Base-by-base conservation (phyloP, 2,113 vertebrate genomes). In the Perca flavescens region DNA sequence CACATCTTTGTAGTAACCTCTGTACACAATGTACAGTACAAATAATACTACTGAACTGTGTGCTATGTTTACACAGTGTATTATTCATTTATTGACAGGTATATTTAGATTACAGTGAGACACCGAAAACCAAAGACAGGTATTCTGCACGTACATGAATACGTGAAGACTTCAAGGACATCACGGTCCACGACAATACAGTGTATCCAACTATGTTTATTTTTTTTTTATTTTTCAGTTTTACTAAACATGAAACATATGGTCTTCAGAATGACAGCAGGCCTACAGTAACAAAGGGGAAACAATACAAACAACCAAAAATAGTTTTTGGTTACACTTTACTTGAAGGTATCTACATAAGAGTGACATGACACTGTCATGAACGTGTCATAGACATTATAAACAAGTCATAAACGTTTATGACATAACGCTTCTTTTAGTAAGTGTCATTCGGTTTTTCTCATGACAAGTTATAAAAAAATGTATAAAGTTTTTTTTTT, bases 101-200 rank as follows among this genome's bases (percentile, higher is more conserved):
- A 22, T 40, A 43, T 69, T 56, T 61, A 64, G 21, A 47, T 25
- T 54, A 77, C 47, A 67, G 9, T 62, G 46, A 77, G 46, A 66
- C 34, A 46, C 56, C 19, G 2, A 43, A 61, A 53, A 22, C 22
- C 47, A 34, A 50, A 21, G n/a, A 54, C 12, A 13, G 28, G 50
- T 58, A 10, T 7, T 60, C 17, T 66, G 68, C 43, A 64, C 47
- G 3, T 43, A 52, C 16, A 22, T 36, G 14, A 53, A 52, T 36
- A 65, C 9, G 22, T 3, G 28, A 56, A 56, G 43, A 58, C 10
- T 28, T 80, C 43, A 31, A 72, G 1, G 28, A 52, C 22, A 61
- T 47, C 62, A 75, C 22, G 64, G 52, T 75, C 31, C n/a, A 21
- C 46, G 40, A 72, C 43, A 61, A 50, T 53, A 72, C 66, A 75